phyloP scores from a whole-genome alignment of 64 coral and sea anemone genomes.

The Acropora tenuis region DNA sequence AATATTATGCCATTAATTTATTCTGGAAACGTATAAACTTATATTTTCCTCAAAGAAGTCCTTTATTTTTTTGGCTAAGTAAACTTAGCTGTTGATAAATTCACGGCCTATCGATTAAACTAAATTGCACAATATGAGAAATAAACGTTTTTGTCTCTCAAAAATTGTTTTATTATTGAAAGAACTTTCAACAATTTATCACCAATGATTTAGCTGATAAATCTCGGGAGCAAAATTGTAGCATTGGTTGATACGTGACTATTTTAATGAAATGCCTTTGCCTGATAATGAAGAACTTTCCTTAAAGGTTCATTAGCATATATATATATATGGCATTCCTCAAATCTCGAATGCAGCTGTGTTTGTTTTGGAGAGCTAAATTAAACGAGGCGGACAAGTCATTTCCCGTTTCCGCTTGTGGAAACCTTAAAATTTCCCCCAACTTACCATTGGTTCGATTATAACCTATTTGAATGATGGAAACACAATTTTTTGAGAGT shows the following conservation, averaged over 20 bases:
- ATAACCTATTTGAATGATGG: neutral
- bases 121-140: too few relatives aligned
- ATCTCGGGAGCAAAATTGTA: too few relatives aligned
- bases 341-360: neutral
- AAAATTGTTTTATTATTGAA: too few relatives aligned
- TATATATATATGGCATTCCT: constrained; percentile 9
- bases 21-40: neutral
- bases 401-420: neutral
- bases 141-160: too few relatives aligned
- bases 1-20: neutral
- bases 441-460: constrained; percentile 1
- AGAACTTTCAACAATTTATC: too few relatives aligned
- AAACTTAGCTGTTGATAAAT: neutral
- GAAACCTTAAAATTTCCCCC: neutral
- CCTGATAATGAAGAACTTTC: constrained; percentile 1
- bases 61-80: neutral
- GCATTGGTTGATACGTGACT: neutral
- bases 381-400: neutral
- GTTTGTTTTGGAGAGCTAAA: neutral
- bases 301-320: neutral
- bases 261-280: neutral
- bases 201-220: too few relatives aligned
- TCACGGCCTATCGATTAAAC: too few relatives aligned
- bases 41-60: neutral
- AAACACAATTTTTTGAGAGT: neutral